Evolutionary conservation across 2,797 vertebrate genomes (phyloP).

Genomic region (Streptopelia turtur): DNA sequence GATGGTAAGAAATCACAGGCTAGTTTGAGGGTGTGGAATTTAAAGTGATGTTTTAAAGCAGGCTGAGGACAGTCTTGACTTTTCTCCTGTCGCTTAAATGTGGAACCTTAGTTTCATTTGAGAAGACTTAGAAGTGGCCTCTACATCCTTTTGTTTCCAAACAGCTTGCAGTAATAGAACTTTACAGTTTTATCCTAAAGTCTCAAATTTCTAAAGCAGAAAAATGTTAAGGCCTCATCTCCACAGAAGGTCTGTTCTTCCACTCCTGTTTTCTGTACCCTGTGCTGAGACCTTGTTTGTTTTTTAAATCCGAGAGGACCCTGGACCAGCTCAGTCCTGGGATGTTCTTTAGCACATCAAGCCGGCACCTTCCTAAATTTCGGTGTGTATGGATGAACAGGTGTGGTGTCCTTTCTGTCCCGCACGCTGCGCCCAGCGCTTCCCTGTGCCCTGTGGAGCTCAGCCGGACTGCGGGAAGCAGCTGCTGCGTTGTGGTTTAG

Average conservation of each 20-base stretch:
- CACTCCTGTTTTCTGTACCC: not conserved
- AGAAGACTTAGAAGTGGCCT: not conserved
- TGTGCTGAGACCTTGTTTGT: not conserved
- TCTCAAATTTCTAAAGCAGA: not conserved
- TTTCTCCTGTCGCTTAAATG: not conserved
- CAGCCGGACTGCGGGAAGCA: not conserved
- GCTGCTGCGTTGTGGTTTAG: not conserved
- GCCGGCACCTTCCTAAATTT: not conserved
- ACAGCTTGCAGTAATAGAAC: not conserved
- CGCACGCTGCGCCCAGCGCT: no score
- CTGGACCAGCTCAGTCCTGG: not conserved
- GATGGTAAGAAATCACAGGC: not conserved
- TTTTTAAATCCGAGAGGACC: not conserved
- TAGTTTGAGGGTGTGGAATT: not conserved
- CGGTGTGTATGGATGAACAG: no score
- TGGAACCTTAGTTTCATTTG: not conserved
- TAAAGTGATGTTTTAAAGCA: not conserved
- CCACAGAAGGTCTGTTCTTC: not conserved
- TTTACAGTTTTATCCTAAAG: not conserved
- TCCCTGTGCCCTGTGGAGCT: no score
- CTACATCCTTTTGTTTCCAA: not conserved
- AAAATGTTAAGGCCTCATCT: not conserved
- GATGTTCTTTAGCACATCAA: not conserved
- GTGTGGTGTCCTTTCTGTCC: not conserved
- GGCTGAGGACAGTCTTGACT: not conserved